Percentiles rank a stretch among this genome's conserved stretches.
Conservation (phyloP, 2,113 vertebrate genomes). For the Chrysochloris asiatica region DNA sequence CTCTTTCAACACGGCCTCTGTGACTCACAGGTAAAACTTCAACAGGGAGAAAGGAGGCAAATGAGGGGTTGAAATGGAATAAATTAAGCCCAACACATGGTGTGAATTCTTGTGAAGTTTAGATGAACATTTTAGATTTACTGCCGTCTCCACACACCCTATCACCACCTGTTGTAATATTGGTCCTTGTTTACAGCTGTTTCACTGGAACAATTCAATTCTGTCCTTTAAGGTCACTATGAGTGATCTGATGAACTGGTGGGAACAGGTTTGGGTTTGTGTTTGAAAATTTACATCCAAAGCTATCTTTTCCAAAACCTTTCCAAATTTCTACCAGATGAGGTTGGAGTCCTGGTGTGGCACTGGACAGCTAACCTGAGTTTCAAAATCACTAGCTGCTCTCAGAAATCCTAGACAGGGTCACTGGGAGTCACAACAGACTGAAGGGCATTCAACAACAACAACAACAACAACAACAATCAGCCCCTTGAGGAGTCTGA, state of each 20-base stretch:
- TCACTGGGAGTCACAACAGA: no score
- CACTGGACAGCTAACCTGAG: no score
- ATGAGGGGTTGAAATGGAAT: constrained; percentile 27
- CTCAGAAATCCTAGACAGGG: no score
- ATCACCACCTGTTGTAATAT: constrained; percentile 18
- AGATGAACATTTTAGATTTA: background rate
- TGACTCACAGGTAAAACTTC: background rate
- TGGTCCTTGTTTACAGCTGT: background rate
- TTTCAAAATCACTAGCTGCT: no score
- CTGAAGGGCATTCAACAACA: no score
- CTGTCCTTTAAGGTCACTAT: background rate
- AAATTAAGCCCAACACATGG: constrained; percentile 36
- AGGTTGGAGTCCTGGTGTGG: background rate
- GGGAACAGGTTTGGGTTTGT: background rate
- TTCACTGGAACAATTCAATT: background rate
- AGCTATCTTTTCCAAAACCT: background rate
- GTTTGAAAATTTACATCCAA: background rate
- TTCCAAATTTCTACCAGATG: background rate
- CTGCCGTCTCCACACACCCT: background rate
- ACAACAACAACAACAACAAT: no score
- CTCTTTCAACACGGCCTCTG: accelerated
- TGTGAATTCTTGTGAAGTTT: constrained; percentile 24
- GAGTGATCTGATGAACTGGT: background rate
- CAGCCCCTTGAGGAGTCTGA: no score
- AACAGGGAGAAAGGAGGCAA: background rate